Evolutionary conservation across 2,113 vertebrate genomes (phyloP).

Genomic region (Poeciliopsis turrubarensis): DNA sequence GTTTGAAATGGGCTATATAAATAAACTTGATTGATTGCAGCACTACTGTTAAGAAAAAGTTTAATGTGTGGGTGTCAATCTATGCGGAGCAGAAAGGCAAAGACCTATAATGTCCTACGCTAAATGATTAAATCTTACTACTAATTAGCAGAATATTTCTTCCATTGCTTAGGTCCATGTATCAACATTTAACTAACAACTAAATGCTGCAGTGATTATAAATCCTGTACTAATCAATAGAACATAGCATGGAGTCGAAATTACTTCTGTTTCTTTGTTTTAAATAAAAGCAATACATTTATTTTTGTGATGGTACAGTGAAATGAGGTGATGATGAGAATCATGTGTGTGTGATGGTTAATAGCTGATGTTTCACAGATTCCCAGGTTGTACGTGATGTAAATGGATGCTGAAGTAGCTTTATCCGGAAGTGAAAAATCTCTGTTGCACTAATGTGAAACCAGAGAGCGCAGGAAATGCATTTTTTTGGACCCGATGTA

Average conservation of each 20-base stretch:
- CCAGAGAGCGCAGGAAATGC: slow-evolving; percentile 20
- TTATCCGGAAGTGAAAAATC: slow-evolving; percentile 11
- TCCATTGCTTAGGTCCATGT: too few species aligned
- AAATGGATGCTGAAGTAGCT: slow-evolving; percentile 22
- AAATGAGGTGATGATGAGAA: background rate
- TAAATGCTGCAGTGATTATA: too few species aligned
- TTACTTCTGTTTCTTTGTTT: background rate
- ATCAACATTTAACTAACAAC: too few species aligned
- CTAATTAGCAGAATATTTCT: background rate
- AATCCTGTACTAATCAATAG: too few species aligned
- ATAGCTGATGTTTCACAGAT: slow-evolving; percentile 42
- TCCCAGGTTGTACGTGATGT: slow-evolving; percentile 19
- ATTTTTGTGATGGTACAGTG: background rate
- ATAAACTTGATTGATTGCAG: too few species aligned
- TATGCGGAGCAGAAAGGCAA: background rate
- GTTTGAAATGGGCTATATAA: too few species aligned
- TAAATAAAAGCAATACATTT: too few species aligned
- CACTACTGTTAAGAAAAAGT: too few species aligned
- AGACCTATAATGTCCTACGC: background rate
- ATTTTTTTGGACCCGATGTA: slow-evolving; percentile 41
- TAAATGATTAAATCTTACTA: background rate
- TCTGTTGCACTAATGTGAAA: slow-evolving; percentile 29
- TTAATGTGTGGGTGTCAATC: too few species aligned
- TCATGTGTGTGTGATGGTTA: slow-evolving; percentile 14
- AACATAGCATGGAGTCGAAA: background rate